phyloP scores from a whole-genome alignment of 1,140 invertebrate genomes.

The Bombus haemorrhoidalis region DNA sequence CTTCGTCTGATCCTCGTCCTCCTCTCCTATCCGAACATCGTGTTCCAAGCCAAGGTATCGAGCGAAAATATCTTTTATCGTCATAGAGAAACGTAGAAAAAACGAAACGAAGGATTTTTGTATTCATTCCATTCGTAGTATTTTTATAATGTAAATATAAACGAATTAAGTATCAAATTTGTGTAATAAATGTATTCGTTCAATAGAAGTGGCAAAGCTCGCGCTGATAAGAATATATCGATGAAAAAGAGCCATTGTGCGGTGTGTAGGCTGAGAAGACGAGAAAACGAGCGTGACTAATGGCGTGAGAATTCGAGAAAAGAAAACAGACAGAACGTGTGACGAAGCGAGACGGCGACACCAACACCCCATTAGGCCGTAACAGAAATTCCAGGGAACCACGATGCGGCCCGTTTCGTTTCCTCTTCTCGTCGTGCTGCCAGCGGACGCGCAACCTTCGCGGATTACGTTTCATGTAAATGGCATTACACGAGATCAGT shows the following conservation, averaged over 20 bases:
- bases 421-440: neutral
- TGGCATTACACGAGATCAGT: slow-evolving; percentile 56
- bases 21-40: too few species aligned
- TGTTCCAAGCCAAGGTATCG: too few species aligned
- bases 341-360: neutral
- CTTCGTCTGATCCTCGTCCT: neutral
- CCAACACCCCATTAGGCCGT: slow-evolving; percentile 11
- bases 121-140: accelerated
- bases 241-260: neutral
- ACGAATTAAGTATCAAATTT: neutral
- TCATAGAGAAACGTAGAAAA: too few species aligned
- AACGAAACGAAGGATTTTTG: too few species aligned
- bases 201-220: too few species aligned
- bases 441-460: neutral
- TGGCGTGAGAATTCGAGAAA: neutral
- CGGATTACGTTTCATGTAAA: slow-evolving; percentile 63
- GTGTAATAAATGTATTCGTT: too few species aligned
- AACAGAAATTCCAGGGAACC: slow-evolving; percentile 22
- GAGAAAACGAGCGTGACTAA: neutral
- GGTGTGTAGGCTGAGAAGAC: neutral
- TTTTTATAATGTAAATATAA: too few species aligned
- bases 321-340: neutral
- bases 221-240: neutral
- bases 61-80: too few species aligned
- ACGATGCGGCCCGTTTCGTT: neutral